phyloP scores from a whole-genome alignment of 2,113 vertebrate genomes.

The Beaufortia kweichowensis region DNA sequence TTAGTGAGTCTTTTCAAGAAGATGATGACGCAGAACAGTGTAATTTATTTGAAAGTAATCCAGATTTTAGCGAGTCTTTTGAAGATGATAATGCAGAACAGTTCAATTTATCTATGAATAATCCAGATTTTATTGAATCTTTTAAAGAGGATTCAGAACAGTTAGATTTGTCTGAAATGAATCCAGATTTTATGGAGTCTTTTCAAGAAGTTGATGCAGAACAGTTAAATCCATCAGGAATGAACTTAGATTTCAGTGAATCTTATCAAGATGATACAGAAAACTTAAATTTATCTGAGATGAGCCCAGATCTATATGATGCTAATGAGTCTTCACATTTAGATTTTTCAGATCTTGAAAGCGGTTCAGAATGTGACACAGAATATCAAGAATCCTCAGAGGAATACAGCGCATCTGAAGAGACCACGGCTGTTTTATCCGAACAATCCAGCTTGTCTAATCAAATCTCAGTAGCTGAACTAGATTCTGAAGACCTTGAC shows the following conservation, averaged over 20 bases:
- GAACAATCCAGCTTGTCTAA: conserved; percentile 56
- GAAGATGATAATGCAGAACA: not conserved
- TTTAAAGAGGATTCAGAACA: not conserved
- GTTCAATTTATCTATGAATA: not conserved
- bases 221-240: not conserved
- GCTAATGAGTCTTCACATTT: conserved; percentile 58
- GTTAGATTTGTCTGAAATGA: not conserved
- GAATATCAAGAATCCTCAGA: conserved; percentile 46
- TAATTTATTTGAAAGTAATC: not conserved
- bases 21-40: not conserved
- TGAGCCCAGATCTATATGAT: conserved; percentile 49
- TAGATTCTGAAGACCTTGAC: conserved; percentile 50
- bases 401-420: not conserved
- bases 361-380: conserved; percentile 57
- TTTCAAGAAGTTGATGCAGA: conserved; percentile 18
- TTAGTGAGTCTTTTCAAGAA: not conserved
- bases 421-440: conserved; percentile 52
- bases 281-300: not conserved
- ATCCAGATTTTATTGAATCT: not conserved
- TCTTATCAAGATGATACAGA: conserved; percentile 16
- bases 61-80: not conserved
- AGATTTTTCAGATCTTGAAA: conserved; percentile 34
- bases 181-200: not conserved
- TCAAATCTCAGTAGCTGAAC: conserved; percentile 56
- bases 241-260: conserved; percentile 44